These are phyloP conservation scores for Sylvia borin DNA, from an alignment of 2,797 vertebrate species.

Conservation along the genomic window DNA sequence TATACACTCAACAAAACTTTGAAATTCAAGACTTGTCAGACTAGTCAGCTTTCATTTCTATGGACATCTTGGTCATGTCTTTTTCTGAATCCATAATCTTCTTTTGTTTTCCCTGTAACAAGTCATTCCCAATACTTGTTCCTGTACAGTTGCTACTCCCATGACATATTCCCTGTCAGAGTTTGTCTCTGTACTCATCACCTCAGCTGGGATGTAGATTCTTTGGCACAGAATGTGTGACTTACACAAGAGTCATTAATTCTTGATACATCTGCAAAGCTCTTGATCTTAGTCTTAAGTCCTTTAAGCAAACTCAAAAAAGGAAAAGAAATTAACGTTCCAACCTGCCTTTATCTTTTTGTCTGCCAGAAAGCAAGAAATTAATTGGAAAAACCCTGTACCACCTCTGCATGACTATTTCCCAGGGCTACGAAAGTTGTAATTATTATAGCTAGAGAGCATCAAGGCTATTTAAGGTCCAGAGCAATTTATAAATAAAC, in stretches of 20 bases:
- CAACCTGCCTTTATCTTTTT: background rate
- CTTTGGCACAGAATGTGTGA: background rate
- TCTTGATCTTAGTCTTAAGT: slow-evolving; percentile 35
- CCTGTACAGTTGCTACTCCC: slow-evolving; percentile 23
- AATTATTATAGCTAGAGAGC: background rate
- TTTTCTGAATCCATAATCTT: slow-evolving; percentile 26
- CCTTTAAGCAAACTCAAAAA: slow-evolving; percentile 50
- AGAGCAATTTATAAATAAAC: background rate
- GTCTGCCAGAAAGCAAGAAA: background rate
- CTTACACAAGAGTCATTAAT: slow-evolving; percentile 42
- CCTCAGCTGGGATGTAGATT: slow-evolving; percentile 19
- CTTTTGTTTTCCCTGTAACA: slow-evolving; percentile 48
- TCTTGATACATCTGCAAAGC: slow-evolving; percentile 31
- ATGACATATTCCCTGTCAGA: slow-evolving; percentile 41
- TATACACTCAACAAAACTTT: background rate
- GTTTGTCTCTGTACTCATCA: slow-evolving; percentile 21
- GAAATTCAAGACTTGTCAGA: slow-evolving; percentile 37
- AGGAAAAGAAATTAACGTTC: background rate
- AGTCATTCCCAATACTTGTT: slow-evolving; percentile 57
- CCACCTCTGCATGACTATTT: background rate
- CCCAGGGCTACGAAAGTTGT: background rate
- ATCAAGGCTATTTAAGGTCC: background rate
- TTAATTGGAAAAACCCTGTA: background rate
- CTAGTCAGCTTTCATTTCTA: slow-evolving; percentile 42
- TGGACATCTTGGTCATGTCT: slow-evolving; percentile 26